Conservation (phyloP, 2,888 invertebrate genomes). For the Bombylius discolor region DNA sequence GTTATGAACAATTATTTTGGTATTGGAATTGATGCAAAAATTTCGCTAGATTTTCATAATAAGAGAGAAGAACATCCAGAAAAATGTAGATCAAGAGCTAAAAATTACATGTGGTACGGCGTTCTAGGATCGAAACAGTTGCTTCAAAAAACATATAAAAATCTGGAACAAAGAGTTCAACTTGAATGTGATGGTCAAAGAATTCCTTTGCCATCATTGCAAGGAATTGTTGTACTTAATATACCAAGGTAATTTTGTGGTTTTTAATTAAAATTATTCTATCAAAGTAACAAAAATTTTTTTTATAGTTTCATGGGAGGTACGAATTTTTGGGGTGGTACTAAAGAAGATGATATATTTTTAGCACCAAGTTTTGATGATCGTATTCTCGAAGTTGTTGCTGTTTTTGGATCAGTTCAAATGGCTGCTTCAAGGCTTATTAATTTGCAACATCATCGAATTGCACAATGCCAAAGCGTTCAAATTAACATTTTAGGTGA, state of each 20-base stretch:
- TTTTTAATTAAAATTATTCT: background rate
- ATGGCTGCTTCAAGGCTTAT: slow-evolving; percentile 93
- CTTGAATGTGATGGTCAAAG: slow-evolving; percentile 92
- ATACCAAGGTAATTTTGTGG: slow-evolving; percentile 58
- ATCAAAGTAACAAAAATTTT: background rate
- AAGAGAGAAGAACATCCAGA: slow-evolving; percentile 95
- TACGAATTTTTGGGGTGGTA: slow-evolving; percentile 96
- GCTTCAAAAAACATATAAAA: slow-evolving; percentile 85
- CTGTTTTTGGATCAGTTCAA: slow-evolving; percentile 94
- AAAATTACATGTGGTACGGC: slow-evolving; percentile 94
- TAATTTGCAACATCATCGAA: slow-evolving; percentile 91
- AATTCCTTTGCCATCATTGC: slow-evolving; percentile 87
- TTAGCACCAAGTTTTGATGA: slow-evolving; percentile 92
- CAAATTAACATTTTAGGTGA: slow-evolving; percentile 91
- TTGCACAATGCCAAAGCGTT: slow-evolving; percentile 91
- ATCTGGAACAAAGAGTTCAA: slow-evolving; percentile 88
- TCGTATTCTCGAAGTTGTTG: slow-evolving; percentile 90
- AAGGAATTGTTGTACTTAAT: slow-evolving; percentile 93
- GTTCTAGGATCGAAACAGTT: slow-evolving; percentile 63
- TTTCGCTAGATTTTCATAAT: slow-evolving; percentile 91
- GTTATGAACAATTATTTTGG: slow-evolving; percentile 99
- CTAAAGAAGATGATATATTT: slow-evolving; percentile 82
- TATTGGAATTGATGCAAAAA: slow-evolving; percentile 96
- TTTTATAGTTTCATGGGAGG: slow-evolving; percentile 79
- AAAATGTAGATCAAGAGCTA: slow-evolving; percentile 84